phyloP scores from a whole-genome alignment of 2,797 vertebrate genomes.

The Prunella strophiata region DNA sequence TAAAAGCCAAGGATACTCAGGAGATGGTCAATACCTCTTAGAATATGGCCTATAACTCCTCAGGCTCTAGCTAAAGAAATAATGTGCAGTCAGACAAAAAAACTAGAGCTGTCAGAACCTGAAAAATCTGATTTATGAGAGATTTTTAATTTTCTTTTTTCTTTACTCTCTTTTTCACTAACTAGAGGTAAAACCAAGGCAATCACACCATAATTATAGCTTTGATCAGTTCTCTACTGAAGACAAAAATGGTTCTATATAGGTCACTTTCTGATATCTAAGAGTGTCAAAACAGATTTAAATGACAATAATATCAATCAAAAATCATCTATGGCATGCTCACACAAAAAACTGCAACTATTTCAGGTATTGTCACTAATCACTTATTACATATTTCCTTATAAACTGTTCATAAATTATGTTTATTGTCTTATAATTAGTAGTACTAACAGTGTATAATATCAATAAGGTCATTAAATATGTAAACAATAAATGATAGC shows the following conservation, averaged over 20 bases:
- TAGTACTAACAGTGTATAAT: constrained; percentile 58
- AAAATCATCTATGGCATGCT: not conserved
- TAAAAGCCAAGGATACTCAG: not conserved
- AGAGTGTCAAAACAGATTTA: constrained; percentile 59
- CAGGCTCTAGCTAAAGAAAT: constrained; percentile 1
- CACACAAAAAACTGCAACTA: not conserved
- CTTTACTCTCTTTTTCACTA: constrained; percentile 2
- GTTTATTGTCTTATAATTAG: constrained; percentile 71
- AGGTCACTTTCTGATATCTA: constrained; percentile 66
- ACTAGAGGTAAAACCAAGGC: constrained; percentile 68
- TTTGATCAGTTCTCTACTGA: constrained; percentile 69
- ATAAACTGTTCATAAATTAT: constrained; percentile 62
- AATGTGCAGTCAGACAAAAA: not conserved
- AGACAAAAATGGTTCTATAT: constrained; percentile 68
- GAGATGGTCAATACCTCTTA: not conserved
- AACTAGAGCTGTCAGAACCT: constrained; percentile 16
- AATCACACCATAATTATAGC: constrained; percentile 70
- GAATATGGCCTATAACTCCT: not conserved
- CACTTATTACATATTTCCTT: constrained; percentile 15
- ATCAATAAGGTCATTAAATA: constrained; percentile 73
- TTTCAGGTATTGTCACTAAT: constrained; percentile 37
- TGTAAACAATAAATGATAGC: constrained; percentile 74
- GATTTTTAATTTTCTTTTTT: constrained; percentile 40
- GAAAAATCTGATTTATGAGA: constrained; percentile 34
- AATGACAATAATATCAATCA: constrained; percentile 27